These are phyloP conservation scores for Megathymus violae DNA, from an alignment of 1,140 invertebrate genomes.

Conservation along the genomic window DNA sequence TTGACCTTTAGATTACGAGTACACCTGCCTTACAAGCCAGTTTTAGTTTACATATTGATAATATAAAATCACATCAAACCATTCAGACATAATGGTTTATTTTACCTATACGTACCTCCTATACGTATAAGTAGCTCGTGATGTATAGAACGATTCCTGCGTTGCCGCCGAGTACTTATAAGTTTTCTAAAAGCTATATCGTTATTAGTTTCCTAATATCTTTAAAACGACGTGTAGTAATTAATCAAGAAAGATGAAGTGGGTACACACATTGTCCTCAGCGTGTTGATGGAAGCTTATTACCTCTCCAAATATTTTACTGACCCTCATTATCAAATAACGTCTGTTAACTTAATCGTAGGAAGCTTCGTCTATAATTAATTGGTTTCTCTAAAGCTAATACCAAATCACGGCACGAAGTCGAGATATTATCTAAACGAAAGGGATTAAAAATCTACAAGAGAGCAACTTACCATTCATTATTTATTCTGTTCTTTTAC, in stretches of 20 bases:
- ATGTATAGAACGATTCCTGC: no score
- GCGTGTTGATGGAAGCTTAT: constrained; percentile 31
- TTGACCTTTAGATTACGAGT: constrained; percentile 1
- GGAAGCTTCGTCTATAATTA: constrained; percentile 48
- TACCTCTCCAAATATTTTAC: constrained; percentile 37
- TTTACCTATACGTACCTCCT: no score
- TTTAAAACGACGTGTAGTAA: constrained; percentile 14
- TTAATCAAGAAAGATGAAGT: constrained; percentile 30
- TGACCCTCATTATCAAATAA: constrained; percentile 37
- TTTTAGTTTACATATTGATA: neutral
- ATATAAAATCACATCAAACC: no score
- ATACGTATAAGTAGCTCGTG: no score
- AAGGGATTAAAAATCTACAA: constrained; percentile 57
- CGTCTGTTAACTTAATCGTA: constrained; percentile 47
- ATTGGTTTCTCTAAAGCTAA: constrained; percentile 55
- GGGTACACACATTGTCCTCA: constrained; percentile 29
- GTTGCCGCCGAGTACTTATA: neutral
- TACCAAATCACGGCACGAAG: constrained; percentile 36
- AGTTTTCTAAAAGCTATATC: constrained; percentile 7
- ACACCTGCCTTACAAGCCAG: constrained; percentile 4
- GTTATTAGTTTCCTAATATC: constrained; percentile 16
- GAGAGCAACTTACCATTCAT: constrained; percentile 49
- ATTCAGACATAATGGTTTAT: no score
- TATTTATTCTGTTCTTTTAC: constrained; percentile 46
- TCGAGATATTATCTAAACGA: constrained; percentile 54